Evolutionary conservation across 2,888 invertebrate genomes (phyloP).

Genomic region (Cephalotes varians): DNA sequence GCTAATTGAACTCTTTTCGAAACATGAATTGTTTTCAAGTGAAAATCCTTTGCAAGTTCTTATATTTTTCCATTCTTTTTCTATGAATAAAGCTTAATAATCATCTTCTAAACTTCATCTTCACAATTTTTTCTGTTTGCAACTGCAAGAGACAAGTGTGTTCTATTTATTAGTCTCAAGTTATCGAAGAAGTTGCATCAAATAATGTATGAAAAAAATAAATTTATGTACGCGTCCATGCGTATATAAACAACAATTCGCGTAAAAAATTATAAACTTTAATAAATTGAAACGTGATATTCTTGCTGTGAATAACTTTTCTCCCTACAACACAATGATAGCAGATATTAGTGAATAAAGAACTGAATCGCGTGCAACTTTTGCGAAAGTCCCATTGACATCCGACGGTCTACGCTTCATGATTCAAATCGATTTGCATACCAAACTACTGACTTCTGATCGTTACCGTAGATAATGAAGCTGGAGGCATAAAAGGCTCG

Average conservation of each 20-base stretch:
- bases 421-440: conserved; percentile 52
- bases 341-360: conserved; percentile 10
- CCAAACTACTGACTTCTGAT: conserved; percentile 42
- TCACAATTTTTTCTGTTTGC: not conserved
- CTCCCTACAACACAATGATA: not conserved
- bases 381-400: conserved; percentile 38
- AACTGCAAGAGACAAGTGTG: not conserved
- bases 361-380: conserved; percentile 32
- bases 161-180: not conserved
- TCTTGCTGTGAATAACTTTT: not conserved
- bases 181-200: not conserved
- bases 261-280: conserved; percentile 8
- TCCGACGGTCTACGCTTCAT: conserved; percentile 14
- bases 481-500: conserved; percentile 47
- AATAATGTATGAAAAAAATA: not conserved
- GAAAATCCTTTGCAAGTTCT: not conserved
- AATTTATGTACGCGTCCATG: not conserved
- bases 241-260: not conserved
- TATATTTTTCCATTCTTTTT: not conserved
- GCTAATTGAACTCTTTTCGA: not conserved
- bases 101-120: not conserved
- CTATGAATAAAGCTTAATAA: not conserved
- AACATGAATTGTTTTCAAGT: not conserved
- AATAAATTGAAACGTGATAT: not conserved
- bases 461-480: conserved; percentile 51